These are phyloP conservation scores for Helicoverpa armigera DNA, from an alignment of 1,140 invertebrate genomes.

Conservation along the genomic window DNA sequence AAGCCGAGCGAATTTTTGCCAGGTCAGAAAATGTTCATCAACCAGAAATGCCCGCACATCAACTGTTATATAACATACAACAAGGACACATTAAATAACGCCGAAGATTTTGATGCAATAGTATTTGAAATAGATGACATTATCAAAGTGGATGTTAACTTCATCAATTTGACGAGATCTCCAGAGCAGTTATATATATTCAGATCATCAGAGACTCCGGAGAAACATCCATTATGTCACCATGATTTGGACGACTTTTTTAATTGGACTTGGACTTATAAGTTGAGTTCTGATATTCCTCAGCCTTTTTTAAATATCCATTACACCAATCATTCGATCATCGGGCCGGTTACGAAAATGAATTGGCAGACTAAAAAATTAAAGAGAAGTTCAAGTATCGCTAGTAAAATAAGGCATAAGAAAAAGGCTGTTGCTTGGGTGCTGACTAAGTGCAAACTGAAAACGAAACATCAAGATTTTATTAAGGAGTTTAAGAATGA, in stretches of 20 bases:
- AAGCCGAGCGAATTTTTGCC: conserved; percentile 31
- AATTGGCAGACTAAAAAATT: conserved; percentile 65
- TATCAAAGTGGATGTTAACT: conserved; percentile 48
- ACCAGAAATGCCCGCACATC: conserved; percentile 71
- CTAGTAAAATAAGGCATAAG: conserved; percentile 63
- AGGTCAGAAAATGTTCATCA: conserved; percentile 71
- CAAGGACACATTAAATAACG: conserved; percentile 57
- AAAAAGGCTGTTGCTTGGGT: conserved; percentile 75
- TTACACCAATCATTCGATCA: conserved; percentile 58
- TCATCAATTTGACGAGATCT: conserved; percentile 64
- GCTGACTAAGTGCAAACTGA: conserved; percentile 69
- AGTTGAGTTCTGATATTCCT: conserved; percentile 73
- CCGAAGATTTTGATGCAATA: conserved; percentile 72
- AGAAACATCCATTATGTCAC: conserved; percentile 68
- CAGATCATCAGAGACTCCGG: conserved; percentile 66
- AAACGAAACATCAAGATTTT: conserved; percentile 66
- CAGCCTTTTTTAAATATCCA: conserved; percentile 74
- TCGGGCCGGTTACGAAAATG: conserved; percentile 69
- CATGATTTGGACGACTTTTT: conserved; percentile 73
- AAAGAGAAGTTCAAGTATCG: conserved; percentile 58
- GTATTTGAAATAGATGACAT: conserved; percentile 69
- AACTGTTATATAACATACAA: conserved; percentile 77
- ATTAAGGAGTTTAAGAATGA: conserved; percentile 69
- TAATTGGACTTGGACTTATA: conserved; percentile 78
- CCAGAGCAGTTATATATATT: conserved; percentile 75